phyloP scores from a whole-genome alignment of 2,113 vertebrate genomes.

The Abramis brama region DNA sequence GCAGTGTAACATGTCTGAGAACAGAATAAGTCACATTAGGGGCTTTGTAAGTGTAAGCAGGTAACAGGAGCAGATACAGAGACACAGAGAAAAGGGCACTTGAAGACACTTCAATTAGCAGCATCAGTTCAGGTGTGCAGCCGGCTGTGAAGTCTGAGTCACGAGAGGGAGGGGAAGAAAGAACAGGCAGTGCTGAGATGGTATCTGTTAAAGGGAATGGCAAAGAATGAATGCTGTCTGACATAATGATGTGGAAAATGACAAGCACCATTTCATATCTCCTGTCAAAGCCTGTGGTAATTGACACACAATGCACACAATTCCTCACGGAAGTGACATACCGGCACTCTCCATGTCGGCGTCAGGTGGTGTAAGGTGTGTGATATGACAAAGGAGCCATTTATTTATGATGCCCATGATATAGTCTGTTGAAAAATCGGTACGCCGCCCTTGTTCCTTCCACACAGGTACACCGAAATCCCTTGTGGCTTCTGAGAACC shows the following conservation, averaged over 20 bases:
- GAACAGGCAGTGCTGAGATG: constrained; percentile 25
- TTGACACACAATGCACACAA: constrained; percentile 21
- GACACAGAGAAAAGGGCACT: constrained; percentile 19
- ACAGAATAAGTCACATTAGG: constrained; percentile 9
- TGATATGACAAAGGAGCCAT: constrained; percentile 13
- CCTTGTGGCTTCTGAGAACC: constrained; percentile 4
- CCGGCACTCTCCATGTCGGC: background rate
- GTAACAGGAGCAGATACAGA: constrained; percentile 2
- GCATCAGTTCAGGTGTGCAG: constrained; percentile 46
- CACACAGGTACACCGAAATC: background rate
- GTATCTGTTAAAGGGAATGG: constrained; percentile 2
- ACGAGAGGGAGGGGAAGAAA: background rate
- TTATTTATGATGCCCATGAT: constrained; percentile 17
- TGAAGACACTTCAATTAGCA: constrained; percentile 45
- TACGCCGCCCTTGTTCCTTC: constrained; percentile 21
- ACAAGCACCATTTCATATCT: constrained; percentile 35
- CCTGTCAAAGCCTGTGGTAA: constrained; percentile 24
- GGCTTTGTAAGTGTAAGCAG: background rate
- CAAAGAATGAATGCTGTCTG: constrained; percentile 19
- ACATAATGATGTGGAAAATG: constrained; percentile 44
- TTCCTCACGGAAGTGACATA: constrained; percentile 28
- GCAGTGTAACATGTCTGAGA: background rate
- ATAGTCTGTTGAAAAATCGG: background rate
- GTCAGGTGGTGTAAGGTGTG: background rate
- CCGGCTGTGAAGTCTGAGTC: constrained; percentile 21